These are phyloP conservation scores for Eilema depressum DNA, from an alignment of 2,888 invertebrate genomes.

Conservation along the genomic window DNA sequence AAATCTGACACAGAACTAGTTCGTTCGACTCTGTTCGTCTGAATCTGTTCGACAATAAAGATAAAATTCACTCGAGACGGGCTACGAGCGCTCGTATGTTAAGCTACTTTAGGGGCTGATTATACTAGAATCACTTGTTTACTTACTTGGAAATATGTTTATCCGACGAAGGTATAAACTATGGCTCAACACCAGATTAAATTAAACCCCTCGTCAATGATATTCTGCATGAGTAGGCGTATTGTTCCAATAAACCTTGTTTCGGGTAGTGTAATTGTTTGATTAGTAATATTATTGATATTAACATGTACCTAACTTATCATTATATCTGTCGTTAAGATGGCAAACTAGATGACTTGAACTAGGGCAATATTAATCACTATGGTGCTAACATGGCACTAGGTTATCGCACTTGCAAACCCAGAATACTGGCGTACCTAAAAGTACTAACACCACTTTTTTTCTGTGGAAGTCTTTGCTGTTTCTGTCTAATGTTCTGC, in stretches of 20 bases:
- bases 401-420: background rate
- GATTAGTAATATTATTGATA: background rate
- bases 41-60: background rate
- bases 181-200: background rate
- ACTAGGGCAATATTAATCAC: too few species aligned
- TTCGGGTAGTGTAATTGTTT: background rate
- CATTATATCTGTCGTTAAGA: background rate
- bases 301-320: too few species aligned
- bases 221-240: background rate
- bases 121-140: background rate
- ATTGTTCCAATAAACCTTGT: background rate
- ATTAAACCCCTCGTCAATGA: background rate
- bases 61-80: slow-evolving; percentile 1
- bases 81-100: background rate
- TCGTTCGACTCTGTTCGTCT: background rate
- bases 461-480: too few species aligned
- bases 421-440: background rate
- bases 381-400: background rate
- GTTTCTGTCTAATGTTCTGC: too few species aligned
- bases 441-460: too few species aligned
- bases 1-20: background rate
- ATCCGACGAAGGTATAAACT: slow-evolving; percentile 3
- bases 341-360: background rate
- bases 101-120: background rate
- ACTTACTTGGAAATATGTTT: background rate